A percentile compares a stretch with the other conserved stretches of the same genome.
Evolutionary conservation across 1,140 invertebrate species (phyloP).

Genomic region (Meloidogyne hapla): DNA sequence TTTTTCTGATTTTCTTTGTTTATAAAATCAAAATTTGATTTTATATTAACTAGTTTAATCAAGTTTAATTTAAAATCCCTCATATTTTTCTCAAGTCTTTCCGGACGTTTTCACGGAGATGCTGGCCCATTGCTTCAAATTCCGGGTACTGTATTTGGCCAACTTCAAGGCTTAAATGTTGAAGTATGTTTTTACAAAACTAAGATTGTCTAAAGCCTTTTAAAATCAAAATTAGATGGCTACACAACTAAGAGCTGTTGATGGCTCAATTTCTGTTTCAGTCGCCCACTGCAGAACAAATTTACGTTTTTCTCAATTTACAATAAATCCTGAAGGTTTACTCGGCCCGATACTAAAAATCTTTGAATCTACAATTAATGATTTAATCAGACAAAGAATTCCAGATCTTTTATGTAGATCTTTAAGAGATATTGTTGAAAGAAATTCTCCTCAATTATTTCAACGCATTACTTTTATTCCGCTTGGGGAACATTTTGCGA

Average conservation of each 20-base stretch:
- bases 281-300: slow-evolving; percentile 58
- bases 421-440: slow-evolving; percentile 56
- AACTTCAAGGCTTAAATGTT: slow-evolving; percentile 45
- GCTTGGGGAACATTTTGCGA: slow-evolving; percentile 55
- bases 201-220: too few species aligned
- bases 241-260: slow-evolving; percentile 46
- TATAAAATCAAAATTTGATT: too few species aligned
- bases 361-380: slow-evolving; percentile 61
- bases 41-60: too few species aligned
- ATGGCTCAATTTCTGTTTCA: slow-evolving; percentile 56
- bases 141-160: slow-evolving; percentile 37
- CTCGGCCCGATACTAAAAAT: slow-evolving; percentile 58
- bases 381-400: slow-evolving; percentile 56
- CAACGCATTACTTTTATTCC: slow-evolving; percentile 44
- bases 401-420: slow-evolving; percentile 54
- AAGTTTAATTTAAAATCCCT: background rate
- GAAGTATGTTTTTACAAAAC: slow-evolving; percentile 39
- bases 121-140: slow-evolving; percentile 55
- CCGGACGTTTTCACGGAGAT: slow-evolving; percentile 52
- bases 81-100: slow-evolving; percentile 35
- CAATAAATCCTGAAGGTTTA: slow-evolving; percentile 55
- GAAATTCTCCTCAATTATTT: slow-evolving; percentile 59
- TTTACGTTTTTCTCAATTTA: slow-evolving; percentile 56
- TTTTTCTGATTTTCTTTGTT: too few species aligned
- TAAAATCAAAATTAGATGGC: slow-evolving; percentile 33